Percentiles rank a stretch among this genome's conserved stretches.
Evolutionary conservation across 2,888 invertebrate genomes (phyloP).

Genomic region (Ophonus ardosiacus): DNA sequence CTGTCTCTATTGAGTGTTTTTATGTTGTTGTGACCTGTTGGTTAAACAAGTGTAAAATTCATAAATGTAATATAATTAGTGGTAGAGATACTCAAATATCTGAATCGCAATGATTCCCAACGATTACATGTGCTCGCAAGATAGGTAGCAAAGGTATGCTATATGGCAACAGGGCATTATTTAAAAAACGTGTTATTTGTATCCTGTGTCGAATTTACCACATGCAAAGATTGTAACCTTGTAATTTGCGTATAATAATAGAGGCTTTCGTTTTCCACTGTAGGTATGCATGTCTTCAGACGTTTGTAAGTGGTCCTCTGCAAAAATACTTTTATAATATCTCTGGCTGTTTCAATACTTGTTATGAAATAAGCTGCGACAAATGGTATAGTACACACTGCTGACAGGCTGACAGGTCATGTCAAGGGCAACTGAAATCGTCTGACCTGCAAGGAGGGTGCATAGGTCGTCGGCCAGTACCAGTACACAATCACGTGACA

Average conservation of each 20-base stretch:
- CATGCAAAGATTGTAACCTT: constrained; percentile 62
- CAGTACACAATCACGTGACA: constrained; percentile 61
- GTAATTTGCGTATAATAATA: constrained; percentile 62
- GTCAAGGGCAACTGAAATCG: background rate
- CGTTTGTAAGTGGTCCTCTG: constrained; percentile 12
- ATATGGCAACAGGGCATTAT: constrained; percentile 55
- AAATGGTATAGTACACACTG: background rate
- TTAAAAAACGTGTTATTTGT: constrained; percentile 59
- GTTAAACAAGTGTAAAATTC: no score
- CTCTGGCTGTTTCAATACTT: no score
- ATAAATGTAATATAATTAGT: no score
- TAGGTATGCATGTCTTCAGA: constrained; percentile 45
- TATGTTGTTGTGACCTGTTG: no score
- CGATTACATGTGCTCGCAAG: background rate
- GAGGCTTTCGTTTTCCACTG: constrained; percentile 22
- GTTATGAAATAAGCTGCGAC: background rate
- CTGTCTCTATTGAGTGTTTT: no score
- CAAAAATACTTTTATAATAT: no score
- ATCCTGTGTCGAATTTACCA: constrained; percentile 60
- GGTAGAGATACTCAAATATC: background rate
- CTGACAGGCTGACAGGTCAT: background rate
- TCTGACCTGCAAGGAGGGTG: constrained; percentile 5
- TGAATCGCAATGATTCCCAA: background rate
- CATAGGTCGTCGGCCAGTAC: constrained; percentile 57
- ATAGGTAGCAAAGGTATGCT: constrained; percentile 37